A percentile compares a stretch with the other conserved stretches of the same genome.
Evolutionary conservation across 2,888 invertebrate genomes (phyloP).

Genomic region (Drosophila percnosoma): DNA sequence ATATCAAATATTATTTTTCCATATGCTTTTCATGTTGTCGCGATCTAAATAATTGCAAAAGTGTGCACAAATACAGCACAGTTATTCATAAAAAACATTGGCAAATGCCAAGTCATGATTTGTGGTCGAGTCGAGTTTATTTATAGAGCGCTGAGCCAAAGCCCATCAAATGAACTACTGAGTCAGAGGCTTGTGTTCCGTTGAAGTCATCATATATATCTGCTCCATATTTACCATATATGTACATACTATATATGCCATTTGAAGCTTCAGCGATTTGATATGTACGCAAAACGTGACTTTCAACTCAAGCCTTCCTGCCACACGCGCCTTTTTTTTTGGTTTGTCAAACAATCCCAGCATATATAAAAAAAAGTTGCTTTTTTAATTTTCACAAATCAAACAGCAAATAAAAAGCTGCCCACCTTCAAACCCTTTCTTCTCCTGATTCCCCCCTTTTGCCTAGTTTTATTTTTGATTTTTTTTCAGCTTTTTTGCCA

Average conservation of each 20-base stretch:
- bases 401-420: conserved; percentile 2
- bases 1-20: background rate
- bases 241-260: conserved; percentile 13
- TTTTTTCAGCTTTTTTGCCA: conserved; percentile 57
- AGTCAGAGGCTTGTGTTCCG: conserved; percentile 30
- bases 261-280: conserved; percentile 31
- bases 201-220: conserved; percentile 9
- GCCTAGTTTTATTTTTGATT: background rate
- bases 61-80: background rate
- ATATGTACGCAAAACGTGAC: conserved; percentile 57
- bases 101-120: conserved; percentile 9
- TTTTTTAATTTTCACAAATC: conserved; percentile 37
- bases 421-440: background rate
- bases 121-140: conserved; percentile 19
- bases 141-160: conserved; percentile 29
- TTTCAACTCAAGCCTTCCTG: background rate
- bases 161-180: conserved; percentile 6
- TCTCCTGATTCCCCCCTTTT: background rate
- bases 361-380: conserved; percentile 5
- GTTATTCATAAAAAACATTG: conserved; percentile 20
- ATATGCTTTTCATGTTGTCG: background rate
- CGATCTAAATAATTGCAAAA: conserved; percentile 3
- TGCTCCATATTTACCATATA: background rate
- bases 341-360: background rate
- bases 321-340: conserved; percentile 30